Percentiles rank a stretch among this genome's conserved stretches.
phyloP scores from a whole-genome alignment of 2,113 vertebrate species.

The Phasianus colchicus region DNA sequence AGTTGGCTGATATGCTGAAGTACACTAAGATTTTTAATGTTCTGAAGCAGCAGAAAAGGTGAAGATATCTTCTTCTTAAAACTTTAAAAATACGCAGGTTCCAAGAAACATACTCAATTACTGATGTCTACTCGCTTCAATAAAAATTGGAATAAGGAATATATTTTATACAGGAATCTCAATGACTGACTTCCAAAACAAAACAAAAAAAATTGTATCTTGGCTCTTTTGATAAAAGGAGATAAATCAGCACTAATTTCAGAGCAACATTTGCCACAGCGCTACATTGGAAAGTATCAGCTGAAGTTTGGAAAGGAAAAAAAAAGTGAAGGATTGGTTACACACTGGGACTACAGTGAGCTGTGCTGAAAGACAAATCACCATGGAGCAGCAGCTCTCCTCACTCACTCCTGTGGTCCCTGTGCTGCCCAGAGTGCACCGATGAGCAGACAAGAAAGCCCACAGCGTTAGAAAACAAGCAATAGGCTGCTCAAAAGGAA shows the following conservation, averaged over 20 bases:
- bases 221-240: not conserved
- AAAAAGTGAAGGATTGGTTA: not conserved
- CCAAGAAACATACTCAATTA: not conserved
- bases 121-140: not conserved
- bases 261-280: not conserved
- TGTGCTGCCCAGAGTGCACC: not conserved
- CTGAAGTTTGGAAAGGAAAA: not conserved
- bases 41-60: not conserved
- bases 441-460: not conserved
- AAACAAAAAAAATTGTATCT: not conserved
- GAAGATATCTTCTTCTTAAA: not conserved
- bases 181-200: not conserved
- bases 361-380: not conserved
- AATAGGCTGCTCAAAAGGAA: not conserved
- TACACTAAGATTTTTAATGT: not conserved
- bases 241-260: not conserved
- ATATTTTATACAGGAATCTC: not conserved
- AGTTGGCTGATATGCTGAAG: not conserved
- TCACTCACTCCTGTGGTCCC: not conserved
- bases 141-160: not conserved
- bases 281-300: not conserved
- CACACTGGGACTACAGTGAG: not conserved
- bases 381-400: accelerated
- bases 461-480: not conserved
- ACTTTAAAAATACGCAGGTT: not conserved